Base-by-base conservation (phyloP, 2,113 vertebrate genomes). In the Pica pica region DNA sequence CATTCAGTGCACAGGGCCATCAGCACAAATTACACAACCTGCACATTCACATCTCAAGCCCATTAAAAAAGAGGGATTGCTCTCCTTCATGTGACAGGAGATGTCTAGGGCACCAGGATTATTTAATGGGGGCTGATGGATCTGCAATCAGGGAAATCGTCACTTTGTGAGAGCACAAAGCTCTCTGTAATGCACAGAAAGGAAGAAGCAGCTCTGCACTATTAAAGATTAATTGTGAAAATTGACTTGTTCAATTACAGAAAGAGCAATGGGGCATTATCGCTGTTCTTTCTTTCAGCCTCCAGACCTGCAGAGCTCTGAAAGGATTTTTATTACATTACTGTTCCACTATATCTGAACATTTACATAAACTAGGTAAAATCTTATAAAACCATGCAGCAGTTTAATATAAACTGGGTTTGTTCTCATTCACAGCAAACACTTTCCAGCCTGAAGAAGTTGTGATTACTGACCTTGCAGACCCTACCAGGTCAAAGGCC, bases 151-250 rank as follows among this genome's bases (percentile, higher is more conserved):
- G 82, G n/a, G 68, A 93, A 96, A 80, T 83, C 50, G 0, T 92
- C 87, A 63, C 89, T 93, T 84, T 80, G 50, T 63, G 90, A 86
- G 77, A 80, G 67, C 92, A 93, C 60, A 89, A 93, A 96, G 86
- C 28, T 2, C 83, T 93, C 67, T 49, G 55, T 82, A 95, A 95
- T 93, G 87, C 85, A 70, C 47, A 84, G 39, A 89, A 67, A 89
- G 77, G 76, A 91, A 91, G 83, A 84, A 94, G 89, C 53, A 94
- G 84, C 80, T 65, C 79, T 89, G 90, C 37, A 78, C 64, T 93
- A 95, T 93, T 94, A 96, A 97, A 95, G 94, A 97, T 96, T 96
- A 97, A 97, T 97, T 96, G 87, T 94, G 87, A 91, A 95, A 97
- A 95, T 93, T 95, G 87, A 91, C 79, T 94, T 88, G 89, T 80